Percentiles rank a stretch among this genome's conserved stretches.
phyloP scores from a whole-genome alignment of 1,140 invertebrate genomes.

The Condylostylus longicornis region DNA sequence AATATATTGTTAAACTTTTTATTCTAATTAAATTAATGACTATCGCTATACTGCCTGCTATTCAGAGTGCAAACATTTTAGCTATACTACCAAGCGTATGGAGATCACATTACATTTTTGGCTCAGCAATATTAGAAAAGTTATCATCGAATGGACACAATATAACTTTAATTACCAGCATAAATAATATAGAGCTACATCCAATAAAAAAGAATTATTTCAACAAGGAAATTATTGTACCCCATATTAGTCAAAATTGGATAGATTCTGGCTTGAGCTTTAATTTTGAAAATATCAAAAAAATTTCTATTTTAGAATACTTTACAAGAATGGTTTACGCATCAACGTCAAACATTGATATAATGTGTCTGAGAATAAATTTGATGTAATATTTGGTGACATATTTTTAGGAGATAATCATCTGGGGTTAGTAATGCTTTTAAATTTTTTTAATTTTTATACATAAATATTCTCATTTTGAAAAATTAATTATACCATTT shows the following conservation, averaged over 20 bases:
- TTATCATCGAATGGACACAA: conserved; percentile 33
- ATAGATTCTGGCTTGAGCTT: conserved; percentile 32
- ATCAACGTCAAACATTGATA: conserved; percentile 23
- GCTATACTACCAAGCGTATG: conserved; percentile 26
- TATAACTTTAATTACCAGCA: conserved; percentile 28
- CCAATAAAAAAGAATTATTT: too few species aligned
- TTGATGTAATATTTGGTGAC: conserved; percentile 25
- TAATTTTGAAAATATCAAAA: conserved; percentile 18
- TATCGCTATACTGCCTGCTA: not conserved
- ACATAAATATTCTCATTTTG: not conserved
- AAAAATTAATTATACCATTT: not conserved
- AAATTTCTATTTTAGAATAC: conserved; percentile 19
- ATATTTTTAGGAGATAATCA: conserved; percentile 26
- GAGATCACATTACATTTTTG: conserved; percentile 28
- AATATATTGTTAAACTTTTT: too few species aligned
- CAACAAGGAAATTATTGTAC: too few species aligned
- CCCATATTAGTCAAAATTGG: too few species aligned
- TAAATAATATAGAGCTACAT: conserved; percentile 11
- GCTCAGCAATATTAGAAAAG: conserved; percentile 28
- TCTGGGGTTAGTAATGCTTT: conserved; percentile 14
- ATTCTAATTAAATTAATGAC: too few species aligned
- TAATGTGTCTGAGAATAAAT: conserved; percentile 18
- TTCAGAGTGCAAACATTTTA: conserved; percentile 18
- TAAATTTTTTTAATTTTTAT: not conserved
- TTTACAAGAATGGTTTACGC: conserved; percentile 25